Evolutionary conservation across 2,797 vertebrate species (phyloP), one percentile per base, ranked within the genome.

Genomic region (Esox lucius): DNA sequence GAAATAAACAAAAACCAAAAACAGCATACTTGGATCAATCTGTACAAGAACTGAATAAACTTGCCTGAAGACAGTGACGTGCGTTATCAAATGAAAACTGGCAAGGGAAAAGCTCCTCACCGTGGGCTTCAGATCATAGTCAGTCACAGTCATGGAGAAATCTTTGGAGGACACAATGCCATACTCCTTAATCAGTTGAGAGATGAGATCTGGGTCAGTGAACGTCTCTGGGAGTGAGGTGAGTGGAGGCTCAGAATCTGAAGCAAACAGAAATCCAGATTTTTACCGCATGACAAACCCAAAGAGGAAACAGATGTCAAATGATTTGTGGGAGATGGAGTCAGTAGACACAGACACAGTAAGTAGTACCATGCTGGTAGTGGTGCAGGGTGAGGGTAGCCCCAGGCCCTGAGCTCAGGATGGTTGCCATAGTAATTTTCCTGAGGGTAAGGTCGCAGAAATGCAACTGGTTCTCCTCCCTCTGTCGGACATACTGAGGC

Each of bases 61-160:
- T 26, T 24, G 56, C 2, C 12, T 13, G 12, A 13, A 11, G 42
- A 46, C 9, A 13, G 42, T 13, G 42, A 46, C 3, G 12, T 24
- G 22, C 61, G n/a, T 61, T 19, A 24, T 24, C 16, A 65, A 19
- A 65, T 35, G 5, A 65, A 15, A 11, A 3, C 26, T 19, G 17
- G 4, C 62, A 65, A 1, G 13, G 13, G 28, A 16, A 65, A 65
- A 15, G 56, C 1, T 51, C 31, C 88, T 91, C 82, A 95, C 94
- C 2, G 78, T 84, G 71, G 89, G 84, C 74, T 78, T 91, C 59
- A 94, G 86, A 83, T 95, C 93, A 51, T 94, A 94, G 88, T 95
- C 94, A 0, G 91, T 91, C 81, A 95, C 74, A 0, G 90, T 91
- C 92, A 95, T 90, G 51, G 91, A 94, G 78, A 94, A 95, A 48